Conservation (phyloP, 2,797 vertebrate species). For the Poecile montanus region DNA sequence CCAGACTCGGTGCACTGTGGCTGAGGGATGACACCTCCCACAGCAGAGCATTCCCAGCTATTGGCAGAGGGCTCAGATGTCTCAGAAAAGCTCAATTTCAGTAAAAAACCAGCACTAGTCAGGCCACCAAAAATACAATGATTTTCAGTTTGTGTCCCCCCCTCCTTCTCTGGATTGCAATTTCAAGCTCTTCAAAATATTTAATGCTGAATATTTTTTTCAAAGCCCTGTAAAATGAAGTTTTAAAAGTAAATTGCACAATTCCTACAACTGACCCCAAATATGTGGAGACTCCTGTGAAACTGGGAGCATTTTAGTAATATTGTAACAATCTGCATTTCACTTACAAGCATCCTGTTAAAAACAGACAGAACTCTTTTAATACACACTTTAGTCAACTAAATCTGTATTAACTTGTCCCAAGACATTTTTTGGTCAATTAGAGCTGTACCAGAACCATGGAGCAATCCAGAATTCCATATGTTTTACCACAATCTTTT, state of each 20-base stretch:
- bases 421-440: background rate
- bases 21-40: background rate
- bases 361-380: background rate
- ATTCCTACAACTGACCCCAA: background rate
- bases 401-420: background rate
- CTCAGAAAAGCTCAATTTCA: background rate
- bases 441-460: background rate
- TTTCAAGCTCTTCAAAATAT: background rate
- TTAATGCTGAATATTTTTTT: background rate
- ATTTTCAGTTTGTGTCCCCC: background rate
- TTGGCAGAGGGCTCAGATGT: fast-evolving
- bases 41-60: fast-evolving
- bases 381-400: background rate
- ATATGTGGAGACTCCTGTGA: background rate
- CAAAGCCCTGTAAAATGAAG: background rate
- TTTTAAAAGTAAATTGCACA: background rate
- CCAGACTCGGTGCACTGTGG: background rate
- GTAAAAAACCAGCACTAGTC: background rate
- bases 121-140: background rate
- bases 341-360: background rate
- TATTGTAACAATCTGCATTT: background rate
- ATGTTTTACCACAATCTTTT: conserved; percentile 18
- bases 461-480: background rate
- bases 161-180: background rate
- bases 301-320: background rate